phyloP scores from a whole-genome alignment of 2,113 vertebrate genomes.

The Lates calcarifer region DNA sequence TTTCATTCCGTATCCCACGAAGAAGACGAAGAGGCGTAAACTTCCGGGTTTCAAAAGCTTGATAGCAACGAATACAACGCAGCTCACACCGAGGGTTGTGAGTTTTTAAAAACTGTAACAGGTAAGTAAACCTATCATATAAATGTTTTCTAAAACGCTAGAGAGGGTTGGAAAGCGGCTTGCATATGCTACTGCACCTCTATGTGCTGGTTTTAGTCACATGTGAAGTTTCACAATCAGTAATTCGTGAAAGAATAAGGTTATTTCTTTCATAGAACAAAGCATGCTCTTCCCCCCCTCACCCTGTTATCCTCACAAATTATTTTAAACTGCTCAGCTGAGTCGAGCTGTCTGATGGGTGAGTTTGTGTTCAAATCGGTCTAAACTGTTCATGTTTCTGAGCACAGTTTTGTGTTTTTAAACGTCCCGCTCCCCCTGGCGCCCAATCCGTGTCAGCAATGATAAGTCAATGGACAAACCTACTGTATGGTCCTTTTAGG shows the following conservation, averaged over 20 bases:
- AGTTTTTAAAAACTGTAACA: not conserved
- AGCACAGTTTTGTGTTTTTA: not conserved
- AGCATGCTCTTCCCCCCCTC: rapidly evolving
- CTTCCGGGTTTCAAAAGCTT: conserved; percentile 69
- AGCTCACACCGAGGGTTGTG: rapidly evolving
- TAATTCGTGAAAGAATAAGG: not conserved
- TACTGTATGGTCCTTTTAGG: no score
- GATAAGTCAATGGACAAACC: not conserved
- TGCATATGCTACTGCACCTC: not conserved
- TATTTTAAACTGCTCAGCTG: not conserved
- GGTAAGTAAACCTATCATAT: not conserved
- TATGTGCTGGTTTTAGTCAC: not conserved
- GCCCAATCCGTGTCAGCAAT: conserved; percentile 6
- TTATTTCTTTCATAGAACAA: not conserved
- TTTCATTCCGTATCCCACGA: conserved; percentile 2
- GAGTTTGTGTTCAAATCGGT: not conserved
- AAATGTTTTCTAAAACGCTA: not conserved
- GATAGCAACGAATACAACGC: conserved; percentile 18
- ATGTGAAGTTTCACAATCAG: not conserved
- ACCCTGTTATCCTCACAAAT: not conserved
- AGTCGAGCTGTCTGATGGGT: not conserved
- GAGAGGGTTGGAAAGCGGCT: not conserved
- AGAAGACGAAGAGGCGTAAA: conserved; percentile 56
- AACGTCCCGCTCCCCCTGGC: conserved; percentile 48
- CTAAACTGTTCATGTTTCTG: not conserved